These are phyloP conservation scores for Phalangium opilio DNA, from an alignment of 2,888 invertebrate species.

Conservation along the genomic window DNA sequence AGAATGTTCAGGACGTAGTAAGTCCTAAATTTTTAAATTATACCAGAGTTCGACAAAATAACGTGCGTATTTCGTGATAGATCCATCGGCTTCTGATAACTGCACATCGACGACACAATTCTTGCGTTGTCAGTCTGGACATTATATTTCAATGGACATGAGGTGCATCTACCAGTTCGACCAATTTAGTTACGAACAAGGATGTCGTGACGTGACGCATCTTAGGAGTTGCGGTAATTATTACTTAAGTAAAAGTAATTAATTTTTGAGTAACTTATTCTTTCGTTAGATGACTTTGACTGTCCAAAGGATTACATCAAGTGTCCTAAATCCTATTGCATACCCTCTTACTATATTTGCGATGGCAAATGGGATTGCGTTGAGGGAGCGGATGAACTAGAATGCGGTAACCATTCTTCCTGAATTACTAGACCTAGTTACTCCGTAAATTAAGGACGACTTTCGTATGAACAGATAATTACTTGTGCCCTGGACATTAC, in stretches of 20 bases:
- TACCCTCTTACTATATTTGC: constrained; percentile 23
- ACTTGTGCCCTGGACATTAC: constrained; percentile 23
- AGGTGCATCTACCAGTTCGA: constrained; percentile 24
- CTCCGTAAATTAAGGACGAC: too few relatives aligned
- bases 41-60: too few relatives aligned
- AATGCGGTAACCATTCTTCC: constrained; percentile 18
- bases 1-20: constrained; percentile 22
- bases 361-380: constrained; percentile 25
- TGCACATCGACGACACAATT: constrained; percentile 12
- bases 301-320: constrained; percentile 24
- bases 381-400: constrained; percentile 23
- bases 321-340: constrained; percentile 25
- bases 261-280: too few relatives aligned
- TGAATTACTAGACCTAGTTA: too few relatives aligned
- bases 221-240: constrained; percentile 21
- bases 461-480: too few relatives aligned
- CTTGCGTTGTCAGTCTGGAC: constrained; percentile 22
- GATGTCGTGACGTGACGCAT: constrained; percentile 24
- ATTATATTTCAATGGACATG: constrained; percentile 17
- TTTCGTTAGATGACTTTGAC: constrained; percentile 18
- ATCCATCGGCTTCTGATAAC: constrained; percentile 1
- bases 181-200: constrained; percentile 22
- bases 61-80: too few relatives aligned
- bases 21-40: too few relatives aligned
- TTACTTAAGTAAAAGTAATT: background rate